phyloP scores from a whole-genome alignment of 1,140 invertebrate species.

The Drosophila neocordata region DNA sequence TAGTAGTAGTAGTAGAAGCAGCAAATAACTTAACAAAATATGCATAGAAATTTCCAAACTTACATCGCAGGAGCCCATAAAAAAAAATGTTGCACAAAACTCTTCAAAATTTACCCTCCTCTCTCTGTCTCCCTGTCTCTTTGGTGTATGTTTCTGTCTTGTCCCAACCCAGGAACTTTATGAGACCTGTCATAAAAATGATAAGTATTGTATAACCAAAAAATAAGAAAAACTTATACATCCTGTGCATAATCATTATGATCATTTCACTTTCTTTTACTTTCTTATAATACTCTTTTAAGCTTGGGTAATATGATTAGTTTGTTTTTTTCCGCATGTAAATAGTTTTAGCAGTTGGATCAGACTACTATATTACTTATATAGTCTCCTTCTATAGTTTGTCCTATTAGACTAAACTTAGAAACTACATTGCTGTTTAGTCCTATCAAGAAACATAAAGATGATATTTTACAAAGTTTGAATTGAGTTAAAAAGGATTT shows the following conservation, averaged over 20 bases:
- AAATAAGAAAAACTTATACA: neutral
- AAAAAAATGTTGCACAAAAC: conserved; percentile 13
- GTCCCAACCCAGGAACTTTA: neutral
- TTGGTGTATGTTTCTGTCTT: neutral
- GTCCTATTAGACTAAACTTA: too few species aligned
- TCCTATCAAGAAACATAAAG: too few species aligned
- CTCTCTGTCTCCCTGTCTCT: neutral
- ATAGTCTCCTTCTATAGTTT: too few species aligned
- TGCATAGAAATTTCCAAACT: conserved; percentile 70
- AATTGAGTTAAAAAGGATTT: too few species aligned
- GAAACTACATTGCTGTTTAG: too few species aligned
- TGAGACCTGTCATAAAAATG: neutral
- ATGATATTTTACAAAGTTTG: too few species aligned
- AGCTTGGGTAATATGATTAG: too few species aligned
- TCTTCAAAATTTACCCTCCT: neutral
- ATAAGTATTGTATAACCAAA: neutral
- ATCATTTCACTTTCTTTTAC: neutral
- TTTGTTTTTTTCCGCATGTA: too few species aligned
- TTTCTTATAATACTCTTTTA: too few species aligned
- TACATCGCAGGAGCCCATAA: conserved; percentile 37
- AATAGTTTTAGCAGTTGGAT: too few species aligned
- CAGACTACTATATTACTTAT: too few species aligned
- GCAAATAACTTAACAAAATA: conserved; percentile 66
- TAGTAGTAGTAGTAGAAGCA: conserved; percentile 2
- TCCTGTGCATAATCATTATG: neutral